Evolutionary conservation across 2,797 vertebrate species (phyloP).

Genomic region (Anomalospiza imberbis): DNA sequence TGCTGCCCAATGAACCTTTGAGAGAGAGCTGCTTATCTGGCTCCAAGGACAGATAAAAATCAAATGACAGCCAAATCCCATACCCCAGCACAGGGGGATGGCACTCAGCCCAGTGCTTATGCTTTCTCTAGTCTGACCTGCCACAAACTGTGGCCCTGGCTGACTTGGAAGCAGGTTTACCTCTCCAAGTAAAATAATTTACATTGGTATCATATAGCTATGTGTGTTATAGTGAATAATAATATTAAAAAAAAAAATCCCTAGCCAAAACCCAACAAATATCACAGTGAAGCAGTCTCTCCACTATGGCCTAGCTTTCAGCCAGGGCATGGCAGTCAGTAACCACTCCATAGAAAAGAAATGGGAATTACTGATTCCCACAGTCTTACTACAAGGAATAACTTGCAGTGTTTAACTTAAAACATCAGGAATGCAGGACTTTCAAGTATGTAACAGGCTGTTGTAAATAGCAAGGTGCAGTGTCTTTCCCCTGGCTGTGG

Average conservation of each 20-base stretch:
- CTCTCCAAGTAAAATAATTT: neutral
- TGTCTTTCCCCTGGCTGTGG: accelerated
- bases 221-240: neutral
- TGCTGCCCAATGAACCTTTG: neutral
- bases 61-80: neutral
- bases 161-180: neutral
- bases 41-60: neutral
- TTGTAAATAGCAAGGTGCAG: neutral
- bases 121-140: neutral
- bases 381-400: neutral
- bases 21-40: neutral
- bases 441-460: accelerated
- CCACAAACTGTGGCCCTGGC: neutral
- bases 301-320: neutral
- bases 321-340: neutral
- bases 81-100: too few species aligned
- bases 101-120: neutral
- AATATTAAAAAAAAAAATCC: neutral
- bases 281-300: neutral
- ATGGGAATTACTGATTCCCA: neutral
- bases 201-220: accelerated
- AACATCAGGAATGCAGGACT: neutral
- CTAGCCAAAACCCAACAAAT: neutral
- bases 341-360: neutral
- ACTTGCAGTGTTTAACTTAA: neutral